Percentiles rank a stretch among this genome's conserved stretches.
Evolutionary conservation across 2,888 invertebrate species (phyloP).

Genomic region (Leptura quadrifasciata): DNA sequence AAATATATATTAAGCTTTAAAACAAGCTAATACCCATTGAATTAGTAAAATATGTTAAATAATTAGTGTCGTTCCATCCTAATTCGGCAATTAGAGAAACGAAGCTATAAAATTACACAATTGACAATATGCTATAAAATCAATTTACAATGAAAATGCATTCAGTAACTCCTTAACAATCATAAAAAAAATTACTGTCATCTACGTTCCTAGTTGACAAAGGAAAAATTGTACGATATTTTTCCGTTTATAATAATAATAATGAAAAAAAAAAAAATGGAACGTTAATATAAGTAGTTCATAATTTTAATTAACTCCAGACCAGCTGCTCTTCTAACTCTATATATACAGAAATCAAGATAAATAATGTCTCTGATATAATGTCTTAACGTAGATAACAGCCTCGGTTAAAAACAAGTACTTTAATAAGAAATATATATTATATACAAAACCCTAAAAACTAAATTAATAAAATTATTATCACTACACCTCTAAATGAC

Average conservation of each 20-base stretch:
- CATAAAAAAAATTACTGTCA: slow-evolving; percentile 19
- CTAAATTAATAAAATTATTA: slow-evolving; percentile 44
- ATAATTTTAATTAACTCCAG: background rate
- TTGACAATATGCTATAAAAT: slow-evolving; percentile 31
- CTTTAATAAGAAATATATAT: slow-evolving; percentile 37
- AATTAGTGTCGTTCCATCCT: background rate
- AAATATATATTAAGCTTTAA: slow-evolving; percentile 48
- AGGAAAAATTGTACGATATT: background rate
- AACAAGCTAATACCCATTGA: slow-evolving; percentile 50
- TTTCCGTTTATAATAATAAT: slow-evolving; percentile 2
- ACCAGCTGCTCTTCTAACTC: background rate
- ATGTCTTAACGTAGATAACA: slow-evolving; percentile 19
- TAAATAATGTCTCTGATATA: background rate
- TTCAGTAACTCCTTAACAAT: background rate
- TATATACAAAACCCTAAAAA: slow-evolving; percentile 49
- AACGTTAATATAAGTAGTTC: background rate
- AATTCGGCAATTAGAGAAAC: slow-evolving; percentile 14
- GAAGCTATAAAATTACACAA: background rate
- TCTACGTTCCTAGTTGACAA: slow-evolving; percentile 8
- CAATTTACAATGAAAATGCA: slow-evolving; percentile 43
- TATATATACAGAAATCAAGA: slow-evolving; percentile 5
- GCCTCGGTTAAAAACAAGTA: slow-evolving; percentile 25
- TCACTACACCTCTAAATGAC: slow-evolving; percentile 47
- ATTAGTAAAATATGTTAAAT: slow-evolving; percentile 31
- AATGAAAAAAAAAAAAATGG: background rate